Conservation (phyloP, 2,888 invertebrate genomes). For the Xanthia icteritia region DNA sequence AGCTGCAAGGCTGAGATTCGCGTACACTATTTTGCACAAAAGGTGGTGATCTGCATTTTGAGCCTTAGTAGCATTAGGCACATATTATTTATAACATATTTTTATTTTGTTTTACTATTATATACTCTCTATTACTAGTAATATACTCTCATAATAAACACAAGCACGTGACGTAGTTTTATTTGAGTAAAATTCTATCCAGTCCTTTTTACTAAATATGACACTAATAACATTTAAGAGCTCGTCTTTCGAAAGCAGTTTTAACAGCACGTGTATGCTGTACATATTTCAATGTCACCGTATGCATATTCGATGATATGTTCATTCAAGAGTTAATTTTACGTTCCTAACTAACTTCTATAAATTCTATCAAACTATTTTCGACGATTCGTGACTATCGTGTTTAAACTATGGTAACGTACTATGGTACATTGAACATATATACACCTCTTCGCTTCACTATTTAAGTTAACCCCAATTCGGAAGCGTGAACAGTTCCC, state of each 20-base stretch:
- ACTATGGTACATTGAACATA: no score
- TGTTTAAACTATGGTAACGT: no score
- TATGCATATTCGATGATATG: not conserved
- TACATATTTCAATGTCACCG: not conserved
- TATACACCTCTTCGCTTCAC: not conserved
- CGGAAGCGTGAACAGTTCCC: constrained; percentile 2
- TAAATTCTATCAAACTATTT: no score
- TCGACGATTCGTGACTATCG: no score
- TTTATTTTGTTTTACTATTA: no score
- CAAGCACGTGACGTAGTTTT: not conserved
- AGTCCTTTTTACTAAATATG: not conserved
- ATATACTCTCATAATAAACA: not conserved
- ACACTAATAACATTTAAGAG: not conserved
- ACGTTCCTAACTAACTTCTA: not conserved
- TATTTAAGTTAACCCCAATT: constrained; percentile 18
- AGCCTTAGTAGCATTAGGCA: not conserved
- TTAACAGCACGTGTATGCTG: not conserved
- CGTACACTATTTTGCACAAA: not conserved
- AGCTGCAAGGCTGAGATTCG: not conserved
- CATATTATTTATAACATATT: no score
- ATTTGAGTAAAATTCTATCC: not conserved
- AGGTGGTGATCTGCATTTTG: not conserved
- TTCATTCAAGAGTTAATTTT: not conserved
- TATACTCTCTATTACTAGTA: no score
- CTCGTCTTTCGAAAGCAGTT: not conserved